Evolutionary conservation across 2,113 vertebrate genomes (phyloP).

Genomic region (Antechinus flavipes): DNA sequence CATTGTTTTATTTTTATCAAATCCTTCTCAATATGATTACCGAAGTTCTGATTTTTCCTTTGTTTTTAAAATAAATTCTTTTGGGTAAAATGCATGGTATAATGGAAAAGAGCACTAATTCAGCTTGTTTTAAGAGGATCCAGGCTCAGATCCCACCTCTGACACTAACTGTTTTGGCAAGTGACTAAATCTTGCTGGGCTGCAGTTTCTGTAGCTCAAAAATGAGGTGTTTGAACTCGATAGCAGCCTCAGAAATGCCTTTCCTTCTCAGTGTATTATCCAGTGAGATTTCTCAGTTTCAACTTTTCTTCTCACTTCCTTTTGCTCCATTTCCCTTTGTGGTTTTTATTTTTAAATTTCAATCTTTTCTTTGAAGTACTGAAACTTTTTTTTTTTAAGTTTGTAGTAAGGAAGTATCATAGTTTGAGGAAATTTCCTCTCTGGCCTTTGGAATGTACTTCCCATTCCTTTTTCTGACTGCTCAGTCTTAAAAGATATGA

Average conservation of each 20-base stretch:
- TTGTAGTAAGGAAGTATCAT: background rate
- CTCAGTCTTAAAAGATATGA: conserved; percentile 11
- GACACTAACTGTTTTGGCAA: background rate
- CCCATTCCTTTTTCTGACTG: background rate
- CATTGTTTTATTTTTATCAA: background rate
- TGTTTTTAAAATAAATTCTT: background rate
- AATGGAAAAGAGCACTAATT: background rate
- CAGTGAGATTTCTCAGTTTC: background rate
- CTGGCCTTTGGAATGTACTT: background rate
- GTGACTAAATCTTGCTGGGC: background rate
- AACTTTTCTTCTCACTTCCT: background rate
- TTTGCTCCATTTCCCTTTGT: background rate
- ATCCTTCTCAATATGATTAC: background rate
- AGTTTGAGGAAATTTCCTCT: background rate
- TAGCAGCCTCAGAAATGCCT: background rate
- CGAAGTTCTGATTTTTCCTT: background rate
- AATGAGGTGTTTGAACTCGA: background rate
- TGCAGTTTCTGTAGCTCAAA: background rate
- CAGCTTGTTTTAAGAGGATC: background rate
- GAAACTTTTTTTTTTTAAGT: background rate
- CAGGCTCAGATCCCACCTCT: background rate
- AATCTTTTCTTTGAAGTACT: background rate
- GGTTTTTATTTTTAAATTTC: background rate
- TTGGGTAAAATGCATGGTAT: background rate
- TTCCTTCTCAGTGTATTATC: background rate